Evolutionary conservation across 2,113 vertebrate species (phyloP).

Genomic region (Motacilla tschutschensis): DNA sequence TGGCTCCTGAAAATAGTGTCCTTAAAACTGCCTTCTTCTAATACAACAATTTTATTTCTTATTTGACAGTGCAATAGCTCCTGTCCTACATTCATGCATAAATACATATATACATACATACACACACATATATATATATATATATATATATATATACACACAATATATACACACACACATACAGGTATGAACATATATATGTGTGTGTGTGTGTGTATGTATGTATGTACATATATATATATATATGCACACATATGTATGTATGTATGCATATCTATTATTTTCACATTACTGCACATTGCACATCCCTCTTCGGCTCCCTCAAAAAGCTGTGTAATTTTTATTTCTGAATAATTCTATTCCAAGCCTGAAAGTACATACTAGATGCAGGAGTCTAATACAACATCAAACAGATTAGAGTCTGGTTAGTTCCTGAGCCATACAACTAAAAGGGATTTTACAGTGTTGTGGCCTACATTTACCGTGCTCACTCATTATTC

Average conservation of each 20-base stretch:
- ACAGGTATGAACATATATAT: too few relatives aligned
- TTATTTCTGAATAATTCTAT: neutral
- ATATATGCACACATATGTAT: fast-evolving
- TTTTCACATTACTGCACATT: neutral
- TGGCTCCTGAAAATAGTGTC: neutral
- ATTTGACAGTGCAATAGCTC: neutral
- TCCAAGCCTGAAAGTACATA: neutral
- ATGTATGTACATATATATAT: fast-evolving
- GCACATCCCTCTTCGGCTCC: neutral
- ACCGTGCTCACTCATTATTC: neutral
- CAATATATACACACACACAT: too few relatives aligned
- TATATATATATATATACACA: fast-evolving
- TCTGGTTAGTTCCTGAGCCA: neutral
- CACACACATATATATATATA: fast-evolving
- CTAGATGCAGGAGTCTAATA: neutral
- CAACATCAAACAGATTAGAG: neutral
- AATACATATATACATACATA: too few relatives aligned
- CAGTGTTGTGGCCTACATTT: neutral
- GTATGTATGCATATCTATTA: fast-evolving
- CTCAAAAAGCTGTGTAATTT: neutral
- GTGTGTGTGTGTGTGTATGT: too few relatives aligned
- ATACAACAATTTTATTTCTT: neutral
- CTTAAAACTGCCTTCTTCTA: neutral
- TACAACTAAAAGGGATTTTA: neutral
- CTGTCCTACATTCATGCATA: neutral